phyloP scores from a whole-genome alignment of 2,797 vertebrate genomes.

The Xenentodon cancila region DNA sequence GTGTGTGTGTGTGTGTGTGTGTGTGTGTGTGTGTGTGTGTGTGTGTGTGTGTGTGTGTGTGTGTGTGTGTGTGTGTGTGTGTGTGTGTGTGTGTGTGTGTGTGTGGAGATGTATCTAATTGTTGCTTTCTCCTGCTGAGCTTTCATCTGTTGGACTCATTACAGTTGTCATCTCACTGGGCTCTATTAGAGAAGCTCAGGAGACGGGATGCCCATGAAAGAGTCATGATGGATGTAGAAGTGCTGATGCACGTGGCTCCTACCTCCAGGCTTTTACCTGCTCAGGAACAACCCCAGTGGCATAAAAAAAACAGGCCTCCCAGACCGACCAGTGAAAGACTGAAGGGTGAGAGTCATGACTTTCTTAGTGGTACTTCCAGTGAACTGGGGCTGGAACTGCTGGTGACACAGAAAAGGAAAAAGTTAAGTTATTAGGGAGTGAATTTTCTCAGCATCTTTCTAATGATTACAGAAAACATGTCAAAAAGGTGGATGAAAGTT shows the following conservation, averaged over 20 bases:
- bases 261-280: constrained; percentile 76
- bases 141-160: constrained; percentile 78
- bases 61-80: constrained; percentile 12
- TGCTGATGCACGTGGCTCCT: constrained; percentile 76
- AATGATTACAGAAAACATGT: constrained; percentile 24
- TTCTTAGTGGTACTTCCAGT: constrained; percentile 25
- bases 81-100: background rate
- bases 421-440: constrained; percentile 27
- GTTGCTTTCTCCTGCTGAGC: constrained; percentile 70
- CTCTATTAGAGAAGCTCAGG: constrained; percentile 65
- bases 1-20: constrained; percentile 4
- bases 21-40: background rate
- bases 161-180: constrained; percentile 65
- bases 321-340: constrained; percentile 66
- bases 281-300: constrained; percentile 73
- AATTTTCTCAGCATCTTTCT: constrained; percentile 15
- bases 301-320: constrained; percentile 57
- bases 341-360: constrained; percentile 50
- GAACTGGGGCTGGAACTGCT: constrained; percentile 9
- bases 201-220: constrained; percentile 71
- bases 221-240: constrained; percentile 73
- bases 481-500: constrained; percentile 43
- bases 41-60: background rate
- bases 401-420: constrained; percentile 19
- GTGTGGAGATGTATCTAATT: constrained; percentile 43